Evolutionary conservation across 2,888 invertebrate species (phyloP), one percentile per base, ranked within the genome.

Genomic region (Micoletzkya japonica): DNA sequence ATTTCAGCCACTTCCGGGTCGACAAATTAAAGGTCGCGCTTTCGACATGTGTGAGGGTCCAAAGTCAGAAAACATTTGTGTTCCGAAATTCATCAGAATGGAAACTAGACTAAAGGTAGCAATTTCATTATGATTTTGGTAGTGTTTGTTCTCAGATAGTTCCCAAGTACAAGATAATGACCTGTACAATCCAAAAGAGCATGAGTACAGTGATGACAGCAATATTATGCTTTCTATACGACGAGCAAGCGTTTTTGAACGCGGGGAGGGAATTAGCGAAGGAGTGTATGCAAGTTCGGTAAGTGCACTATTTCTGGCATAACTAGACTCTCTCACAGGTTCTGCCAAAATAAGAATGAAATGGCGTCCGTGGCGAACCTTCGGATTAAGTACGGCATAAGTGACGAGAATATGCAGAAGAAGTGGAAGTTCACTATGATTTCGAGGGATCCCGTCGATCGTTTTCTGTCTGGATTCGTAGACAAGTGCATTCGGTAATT

Each of bases 401-500:
- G 14, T 4, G 20, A 50, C 17, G 24, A 52, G 17, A 17, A 28
- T 7, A 36, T 32, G 32, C 34, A 30, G 24, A 49, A 57, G 4
- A 58, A 58, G 4, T 68, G 68, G 68, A 57, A 10, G 30, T 68
- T 68, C 58, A 68, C 58, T 2, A 68, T 68, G 74, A 77, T 82
- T 32, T 78, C 80, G 24, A 71, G 82, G 4, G 81, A 82, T 52
- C 82, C 82, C 10, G 72, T 82, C 20, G 82, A 82, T 54, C 71
- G 82, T 66, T 82, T 82, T 67, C 59, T 82, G 28, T 80, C 80
- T 28, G 81, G 81, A n/a, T 82, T 77, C 72, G 79, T 82, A 64
- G 82, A 82, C 75, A 76, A 80, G 72, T 82, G 82, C 64, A 80
- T 82, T 52, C 71, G 81, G 81, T n/a, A n/a, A n/a, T n/a, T n/a